phyloP scores from a whole-genome alignment of 2,113 vertebrate genomes.

The Manacus vitellinus region DNA sequence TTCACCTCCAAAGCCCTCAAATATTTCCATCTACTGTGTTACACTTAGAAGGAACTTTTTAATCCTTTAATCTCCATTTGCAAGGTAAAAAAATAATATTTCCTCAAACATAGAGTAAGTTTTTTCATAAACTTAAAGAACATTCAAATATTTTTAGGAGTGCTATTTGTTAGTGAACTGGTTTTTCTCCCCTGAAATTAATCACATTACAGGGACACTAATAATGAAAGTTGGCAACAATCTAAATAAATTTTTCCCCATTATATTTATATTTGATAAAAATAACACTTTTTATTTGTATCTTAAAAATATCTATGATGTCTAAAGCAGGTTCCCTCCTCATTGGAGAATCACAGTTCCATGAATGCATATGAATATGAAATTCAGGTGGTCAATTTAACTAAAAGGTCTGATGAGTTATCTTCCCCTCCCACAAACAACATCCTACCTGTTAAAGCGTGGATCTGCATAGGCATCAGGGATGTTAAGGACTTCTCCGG shows the following conservation, averaged over 20 bases:
- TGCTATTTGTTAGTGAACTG: not conserved
- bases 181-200: not conserved
- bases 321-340: not conserved
- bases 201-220: not conserved
- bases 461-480: slow-evolving; percentile 99
- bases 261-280: not conserved
- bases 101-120: not conserved
- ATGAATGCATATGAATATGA: not conserved
- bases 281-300: not conserved
- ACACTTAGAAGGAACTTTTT: not conserved
- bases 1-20: not conserved
- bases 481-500: slow-evolving; percentile 97
- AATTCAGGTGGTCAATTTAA: not conserved
- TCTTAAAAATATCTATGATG: not conserved
- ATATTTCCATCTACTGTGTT: not conserved
- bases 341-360: not conserved
- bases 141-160: not conserved
- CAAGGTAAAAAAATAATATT: not conserved
- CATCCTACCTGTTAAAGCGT: slow-evolving; percentile 92
- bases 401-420: not conserved
- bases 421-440: not conserved
- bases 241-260: not conserved
- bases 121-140: not conserved
- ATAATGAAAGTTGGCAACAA: not conserved
- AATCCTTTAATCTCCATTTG: not conserved